Percentiles rank a stretch among this genome's conserved stretches.
phyloP scores from a whole-genome alignment of 1,140 invertebrate genomes.

The Sarcophaga peregrina region DNA sequence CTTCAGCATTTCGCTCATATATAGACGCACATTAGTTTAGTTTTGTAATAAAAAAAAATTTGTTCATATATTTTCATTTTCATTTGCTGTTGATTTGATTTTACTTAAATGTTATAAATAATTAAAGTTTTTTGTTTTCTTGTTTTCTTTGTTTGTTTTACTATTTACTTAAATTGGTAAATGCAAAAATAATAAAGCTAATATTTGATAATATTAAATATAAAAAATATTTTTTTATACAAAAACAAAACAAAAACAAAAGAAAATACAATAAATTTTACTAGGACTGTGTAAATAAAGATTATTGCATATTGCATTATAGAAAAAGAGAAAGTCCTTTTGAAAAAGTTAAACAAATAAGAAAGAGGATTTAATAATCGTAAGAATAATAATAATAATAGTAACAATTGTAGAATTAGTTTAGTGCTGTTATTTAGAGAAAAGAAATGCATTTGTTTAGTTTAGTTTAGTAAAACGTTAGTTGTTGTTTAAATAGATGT shows the following conservation, averaged over 20 bases:
- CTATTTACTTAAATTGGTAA: conserved; percentile 34
- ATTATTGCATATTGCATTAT: no score
- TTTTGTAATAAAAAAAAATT: conserved; percentile 6
- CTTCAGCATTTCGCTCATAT: no score
- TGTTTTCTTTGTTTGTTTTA: conserved; percentile 21
- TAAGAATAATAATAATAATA: no score
- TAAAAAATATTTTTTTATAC: neutral
- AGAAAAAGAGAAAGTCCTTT: neutral
- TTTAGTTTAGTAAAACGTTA: no score
- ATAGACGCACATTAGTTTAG: no score
- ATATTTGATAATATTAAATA: neutral
- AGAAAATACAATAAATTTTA: conserved; percentile 35
- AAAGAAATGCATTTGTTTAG: neutral
- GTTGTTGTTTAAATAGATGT: no score
- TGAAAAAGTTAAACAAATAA: neutral
- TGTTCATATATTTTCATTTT: conserved; percentile 9
- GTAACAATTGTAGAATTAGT: neutral
- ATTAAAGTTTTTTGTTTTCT: conserved; percentile 30
- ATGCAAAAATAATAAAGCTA: conserved; percentile 42
- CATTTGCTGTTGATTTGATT: neutral
- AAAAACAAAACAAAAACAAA: neutral
- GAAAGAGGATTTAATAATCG: neutral
- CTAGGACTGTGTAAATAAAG: conserved; percentile 9
- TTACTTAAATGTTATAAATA: conserved; percentile 30
- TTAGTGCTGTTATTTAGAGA: neutral